These are phyloP conservation scores for Volucella bombylans DNA, from an alignment of 2,888 invertebrate species.

Conservation along the genomic window DNA sequence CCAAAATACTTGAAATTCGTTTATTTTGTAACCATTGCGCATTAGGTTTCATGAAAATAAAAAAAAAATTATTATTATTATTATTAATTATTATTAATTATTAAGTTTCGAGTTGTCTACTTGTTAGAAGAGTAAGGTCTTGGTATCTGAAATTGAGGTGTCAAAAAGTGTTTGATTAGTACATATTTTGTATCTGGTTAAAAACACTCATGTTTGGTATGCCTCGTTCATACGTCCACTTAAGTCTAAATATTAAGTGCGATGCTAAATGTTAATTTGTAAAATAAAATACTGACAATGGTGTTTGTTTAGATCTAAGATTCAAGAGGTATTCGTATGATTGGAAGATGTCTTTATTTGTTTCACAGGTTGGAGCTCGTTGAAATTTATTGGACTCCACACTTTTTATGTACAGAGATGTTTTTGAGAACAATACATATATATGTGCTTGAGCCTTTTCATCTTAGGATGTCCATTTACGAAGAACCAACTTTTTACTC, in stretches of 20 bases:
- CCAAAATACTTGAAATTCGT: conserved; percentile 27
- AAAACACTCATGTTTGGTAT: conserved; percentile 14
- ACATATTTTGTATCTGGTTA: conserved; percentile 13
- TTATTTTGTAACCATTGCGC: conserved; percentile 35
- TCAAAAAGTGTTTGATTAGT: conserved; percentile 33
- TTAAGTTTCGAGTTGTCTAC: no score
- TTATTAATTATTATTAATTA: no score
- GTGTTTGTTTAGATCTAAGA: conserved; percentile 2
- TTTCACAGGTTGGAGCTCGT: no score
- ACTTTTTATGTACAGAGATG: no score
- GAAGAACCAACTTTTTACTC: no score
- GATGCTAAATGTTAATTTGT: conserved; percentile 1
- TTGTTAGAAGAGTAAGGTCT: conserved; percentile 31
- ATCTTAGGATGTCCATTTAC: no score
- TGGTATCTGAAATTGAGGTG: conserved; percentile 40
- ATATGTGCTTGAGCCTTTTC: no score
- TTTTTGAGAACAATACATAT: no score
- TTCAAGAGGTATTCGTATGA: no score
- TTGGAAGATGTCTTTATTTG: no score
- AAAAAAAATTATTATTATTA: no score
- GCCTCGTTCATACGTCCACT: not conserved
- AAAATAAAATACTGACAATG: conserved; percentile 5
- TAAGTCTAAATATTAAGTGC: conserved; percentile 2
- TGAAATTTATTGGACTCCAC: no score
- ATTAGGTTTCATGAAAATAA: not conserved